Evolutionary conservation across 2,888 invertebrate genomes (phyloP), one percentile per base, ranked within the genome.

Genomic region (Agrotis ipsilon): DNA sequence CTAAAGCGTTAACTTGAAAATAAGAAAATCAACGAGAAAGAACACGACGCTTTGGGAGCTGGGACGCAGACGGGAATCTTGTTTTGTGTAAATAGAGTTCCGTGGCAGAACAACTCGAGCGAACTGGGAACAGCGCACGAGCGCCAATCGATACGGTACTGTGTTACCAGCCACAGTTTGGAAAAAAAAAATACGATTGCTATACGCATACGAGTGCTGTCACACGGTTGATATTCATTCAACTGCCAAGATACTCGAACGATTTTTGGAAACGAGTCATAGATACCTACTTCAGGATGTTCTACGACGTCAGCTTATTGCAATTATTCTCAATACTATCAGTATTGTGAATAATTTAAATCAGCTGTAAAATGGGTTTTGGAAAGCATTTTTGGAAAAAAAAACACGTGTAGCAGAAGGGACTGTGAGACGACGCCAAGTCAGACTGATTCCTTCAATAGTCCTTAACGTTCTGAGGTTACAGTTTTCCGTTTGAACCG

Each of bases 1-100:
- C 66, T 78, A 72, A 86, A 88, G 68, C 82, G 84, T 83, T 77
- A 77, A 78, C 81, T 81, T 75, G 70, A 81, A 85, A 85, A 80
- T 83, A 84, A 81, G 71, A 86, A 80, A 84, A 84, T 83, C 78
- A 83, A 81, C 67, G 65, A 75, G 67, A 59, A 78, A 70, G 74
- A 70, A 80, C 68, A 68, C 52, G 52, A 21, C 69, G 81, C 84
- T 81, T 84, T 86, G 82, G 55, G 32, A 55, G 32, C 32, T 55
- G 55, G 82, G 80, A 84, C 74, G 68, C 68, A 68, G 75, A 71
- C 77, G 74, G 82, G 78, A 86, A 79, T 80, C 75, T 72, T 83
- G 84, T 82, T 78, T 82, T 84, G 86, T 85, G 85, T 85, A 86
- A 88, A 87, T 81, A 86, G 66, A 78, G 79, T 76, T 75, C 78